phyloP scores from a whole-genome alignment of 2,888 invertebrate genomes.

The Alitta virens region DNA sequence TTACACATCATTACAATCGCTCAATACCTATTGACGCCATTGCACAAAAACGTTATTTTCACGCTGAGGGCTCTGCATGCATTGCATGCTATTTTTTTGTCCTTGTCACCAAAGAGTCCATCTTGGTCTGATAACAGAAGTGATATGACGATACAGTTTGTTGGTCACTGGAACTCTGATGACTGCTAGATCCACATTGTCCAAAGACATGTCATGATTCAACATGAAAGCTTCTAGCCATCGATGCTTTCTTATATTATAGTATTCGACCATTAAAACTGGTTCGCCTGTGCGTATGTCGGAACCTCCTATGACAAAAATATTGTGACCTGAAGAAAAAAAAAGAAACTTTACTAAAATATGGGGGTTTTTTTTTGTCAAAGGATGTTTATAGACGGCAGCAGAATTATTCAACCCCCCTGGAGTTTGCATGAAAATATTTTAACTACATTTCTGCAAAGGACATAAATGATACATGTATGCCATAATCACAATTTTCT shows the following conservation, averaged over 20 bases:
- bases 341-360: neutral
- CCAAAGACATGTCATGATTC: constrained; percentile 1
- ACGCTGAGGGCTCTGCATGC: too few species aligned
- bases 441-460: too few species aligned
- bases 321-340: constrained; percentile 33
- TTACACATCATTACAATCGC: too few species aligned
- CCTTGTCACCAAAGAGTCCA: constrained; percentile 46
- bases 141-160: constrained; percentile 38
- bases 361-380: too few species aligned
- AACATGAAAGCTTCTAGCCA: constrained; percentile 8
- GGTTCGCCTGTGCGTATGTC: constrained; percentile 36
- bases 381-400: too few species aligned
- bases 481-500: too few species aligned
- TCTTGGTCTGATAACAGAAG: constrained; percentile 37
- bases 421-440: too few species aligned
- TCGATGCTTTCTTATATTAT: constrained; percentile 36
- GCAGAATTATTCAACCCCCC: too few species aligned
- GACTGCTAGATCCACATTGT: constrained; percentile 35
- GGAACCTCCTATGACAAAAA: constrained; percentile 44
- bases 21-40: too few species aligned
- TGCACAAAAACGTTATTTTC: too few species aligned
- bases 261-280: constrained; percentile 36
- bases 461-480: too few species aligned
- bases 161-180: constrained; percentile 39
- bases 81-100: too few species aligned